phyloP scores from a whole-genome alignment of 2,113 vertebrate genomes.

The Pachyramphus minor region DNA sequence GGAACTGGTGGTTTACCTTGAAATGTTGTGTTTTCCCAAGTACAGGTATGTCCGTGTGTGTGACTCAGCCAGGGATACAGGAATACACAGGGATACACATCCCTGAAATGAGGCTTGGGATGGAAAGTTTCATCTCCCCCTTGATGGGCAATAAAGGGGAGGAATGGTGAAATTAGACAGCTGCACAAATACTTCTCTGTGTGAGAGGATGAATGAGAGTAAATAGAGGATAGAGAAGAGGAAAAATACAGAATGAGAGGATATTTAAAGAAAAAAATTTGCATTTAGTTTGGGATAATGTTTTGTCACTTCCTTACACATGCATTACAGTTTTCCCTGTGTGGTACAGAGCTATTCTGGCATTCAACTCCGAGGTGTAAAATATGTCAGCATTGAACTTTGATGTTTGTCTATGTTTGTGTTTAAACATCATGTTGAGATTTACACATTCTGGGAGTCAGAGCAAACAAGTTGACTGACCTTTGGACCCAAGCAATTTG shows the following conservation, averaged over 20 bases:
- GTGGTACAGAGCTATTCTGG: constrained; percentile 30
- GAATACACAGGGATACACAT: background rate
- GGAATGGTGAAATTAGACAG: background rate
- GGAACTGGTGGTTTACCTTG: background rate
- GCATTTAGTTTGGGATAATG: constrained; percentile 46
- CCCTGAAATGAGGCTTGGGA: constrained; percentile 31
- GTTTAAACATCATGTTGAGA: constrained; percentile 72
- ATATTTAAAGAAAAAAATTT: constrained; percentile 58
- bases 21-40: background rate
- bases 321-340: background rate
- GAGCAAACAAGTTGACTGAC: constrained; percentile 66
- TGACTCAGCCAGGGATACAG: background rate
- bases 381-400: constrained; percentile 50
- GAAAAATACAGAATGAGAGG: constrained; percentile 36
- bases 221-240: constrained; percentile 17
- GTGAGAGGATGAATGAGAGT: constrained; percentile 65
- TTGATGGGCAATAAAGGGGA: constrained; percentile 37
- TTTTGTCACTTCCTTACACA: constrained; percentile 56
- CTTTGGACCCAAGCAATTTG: constrained; percentile 69
- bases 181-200: background rate
- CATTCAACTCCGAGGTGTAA: constrained; percentile 40
- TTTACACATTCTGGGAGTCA: constrained; percentile 73
- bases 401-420: constrained; percentile 54
- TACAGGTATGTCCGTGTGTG: background rate
- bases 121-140: constrained; percentile 7